Base-by-base conservation (phyloP, 2,888 invertebrate genomes). In the Polietes domitor region DNA sequence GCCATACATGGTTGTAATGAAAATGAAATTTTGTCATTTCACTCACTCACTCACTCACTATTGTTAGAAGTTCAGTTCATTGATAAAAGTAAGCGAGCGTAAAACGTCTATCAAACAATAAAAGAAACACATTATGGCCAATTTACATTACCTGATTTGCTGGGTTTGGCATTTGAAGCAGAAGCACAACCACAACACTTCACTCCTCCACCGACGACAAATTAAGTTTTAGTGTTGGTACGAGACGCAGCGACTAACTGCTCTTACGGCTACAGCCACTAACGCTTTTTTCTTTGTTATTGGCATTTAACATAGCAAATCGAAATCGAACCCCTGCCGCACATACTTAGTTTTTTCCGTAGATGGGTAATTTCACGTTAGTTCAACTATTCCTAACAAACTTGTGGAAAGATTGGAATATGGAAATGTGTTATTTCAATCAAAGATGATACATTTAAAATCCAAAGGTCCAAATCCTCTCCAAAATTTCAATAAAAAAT, bases 1-100 rank as follows among this genome's bases (percentile, higher is more conserved):
- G 78, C 78, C 81, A 76, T n/a, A 84, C 72, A 79, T 84, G 76
- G 73, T 70, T 79, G 41, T 7, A 84, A 73, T 73, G 84, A 84
- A 84, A 81, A 81, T 84, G 81, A 84, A 84, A 84, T 65, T 83
- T 79, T 53, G 55, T 63, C 65, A 63, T 55, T 68, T 65, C 15
- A 21, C 26, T 63, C 12, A 32, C 19, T 68, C 37, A 41, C 50
- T 53, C 24, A 43, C 26, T 58, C 21, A 37, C 28, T 50, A 19
- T 74, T 17, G 68, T 74, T 63, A 43, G 63, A 75, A 80, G 73
- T 58, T n/a, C n/a, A n/a, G n/a, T 80, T 78, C 73, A 81, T 79
- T 73, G 76, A 76, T 76, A 63, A 84, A 77, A 58, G 28, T 26
- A 47, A 70, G 41, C 26, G 19, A 79, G 50, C 47, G 17, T 75